Evolutionary conservation across 2,888 invertebrate species (phyloP).

Genomic region (Chironomus riparius): DNA sequence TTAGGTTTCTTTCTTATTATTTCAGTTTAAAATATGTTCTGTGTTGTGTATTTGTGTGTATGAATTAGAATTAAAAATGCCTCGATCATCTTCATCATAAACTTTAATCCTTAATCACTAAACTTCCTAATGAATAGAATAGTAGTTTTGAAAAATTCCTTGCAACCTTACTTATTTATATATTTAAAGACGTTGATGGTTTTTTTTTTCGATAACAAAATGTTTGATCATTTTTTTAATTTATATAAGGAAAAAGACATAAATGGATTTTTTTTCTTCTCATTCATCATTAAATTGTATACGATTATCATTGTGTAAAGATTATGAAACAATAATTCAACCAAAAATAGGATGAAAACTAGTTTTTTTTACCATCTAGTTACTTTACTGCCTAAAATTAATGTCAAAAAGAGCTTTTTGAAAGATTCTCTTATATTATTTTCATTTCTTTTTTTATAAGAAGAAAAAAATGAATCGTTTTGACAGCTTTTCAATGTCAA

Average conservation of each 20-base stretch:
- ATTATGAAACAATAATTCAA: background rate
- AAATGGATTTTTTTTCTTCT: background rate
- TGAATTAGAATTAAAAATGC: constrained; percentile 10
- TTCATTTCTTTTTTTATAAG: background rate
- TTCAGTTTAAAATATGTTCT: background rate
- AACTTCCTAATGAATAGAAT: constrained; percentile 11
- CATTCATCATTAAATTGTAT: constrained; percentile 1
- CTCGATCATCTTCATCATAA: background rate
- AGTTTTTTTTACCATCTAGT: constrained; percentile 1
- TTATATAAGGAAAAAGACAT: background rate
- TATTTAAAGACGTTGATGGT: background rate
- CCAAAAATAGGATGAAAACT: background rate
- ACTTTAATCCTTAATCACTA: constrained; percentile 1
- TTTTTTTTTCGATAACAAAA: background rate
- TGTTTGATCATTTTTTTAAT: background rate
- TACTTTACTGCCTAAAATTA: background rate
- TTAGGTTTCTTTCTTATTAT: background rate
- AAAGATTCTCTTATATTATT: constrained; percentile 1
- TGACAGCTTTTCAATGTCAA: constrained; percentile 2
- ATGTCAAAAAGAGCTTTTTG: background rate
- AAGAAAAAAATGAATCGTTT: background rate
- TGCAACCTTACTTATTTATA: constrained; percentile 20
- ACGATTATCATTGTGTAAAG: background rate
- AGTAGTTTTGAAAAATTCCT: constrained; percentile 22
- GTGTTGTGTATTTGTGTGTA: background rate